phyloP scores from a whole-genome alignment of 2,797 vertebrate genomes.

The Squalus acanthias region DNA sequence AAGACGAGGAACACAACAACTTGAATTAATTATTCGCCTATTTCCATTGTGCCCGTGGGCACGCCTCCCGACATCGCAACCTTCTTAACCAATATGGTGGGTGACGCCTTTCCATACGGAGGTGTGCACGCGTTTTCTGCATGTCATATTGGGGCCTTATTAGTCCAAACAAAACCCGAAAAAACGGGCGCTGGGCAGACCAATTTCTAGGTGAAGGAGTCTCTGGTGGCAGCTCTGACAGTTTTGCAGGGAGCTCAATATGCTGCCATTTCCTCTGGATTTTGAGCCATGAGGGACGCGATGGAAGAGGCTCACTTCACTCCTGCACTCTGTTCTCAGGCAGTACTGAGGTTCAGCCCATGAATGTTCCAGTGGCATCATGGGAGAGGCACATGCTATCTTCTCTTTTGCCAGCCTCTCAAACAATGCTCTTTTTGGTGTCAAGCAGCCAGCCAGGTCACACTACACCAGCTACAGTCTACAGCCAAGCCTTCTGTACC shows the following conservation, averaged over 20 bases:
- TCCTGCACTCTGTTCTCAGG: neutral
- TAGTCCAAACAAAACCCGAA: no score
- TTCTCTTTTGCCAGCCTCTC: neutral
- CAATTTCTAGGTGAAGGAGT: neutral
- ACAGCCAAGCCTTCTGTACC: no score
- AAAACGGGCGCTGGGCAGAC: neutral
- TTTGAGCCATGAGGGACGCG: neutral
- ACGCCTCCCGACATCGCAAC: neutral
- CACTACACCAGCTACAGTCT: neutral
- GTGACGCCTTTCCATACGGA: no score
- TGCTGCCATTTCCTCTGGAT: neutral
- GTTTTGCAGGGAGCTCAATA: neutral
- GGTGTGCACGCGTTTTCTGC: no score
- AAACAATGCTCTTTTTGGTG: neutral
- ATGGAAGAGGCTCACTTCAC: neutral
- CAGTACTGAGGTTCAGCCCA: neutral
- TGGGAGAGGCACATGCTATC: no score
- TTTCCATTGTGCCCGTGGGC: neutral
- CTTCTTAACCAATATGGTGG: no score
- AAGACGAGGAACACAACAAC: no score
- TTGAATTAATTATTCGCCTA: neutral
- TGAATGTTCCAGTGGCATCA: neutral
- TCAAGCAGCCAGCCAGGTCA: neutral
- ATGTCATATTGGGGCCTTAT: no score
- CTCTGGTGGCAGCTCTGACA: neutral